phyloP scores from a whole-genome alignment of 2,113 vertebrate species.

The Thermophis baileyi region DNA sequence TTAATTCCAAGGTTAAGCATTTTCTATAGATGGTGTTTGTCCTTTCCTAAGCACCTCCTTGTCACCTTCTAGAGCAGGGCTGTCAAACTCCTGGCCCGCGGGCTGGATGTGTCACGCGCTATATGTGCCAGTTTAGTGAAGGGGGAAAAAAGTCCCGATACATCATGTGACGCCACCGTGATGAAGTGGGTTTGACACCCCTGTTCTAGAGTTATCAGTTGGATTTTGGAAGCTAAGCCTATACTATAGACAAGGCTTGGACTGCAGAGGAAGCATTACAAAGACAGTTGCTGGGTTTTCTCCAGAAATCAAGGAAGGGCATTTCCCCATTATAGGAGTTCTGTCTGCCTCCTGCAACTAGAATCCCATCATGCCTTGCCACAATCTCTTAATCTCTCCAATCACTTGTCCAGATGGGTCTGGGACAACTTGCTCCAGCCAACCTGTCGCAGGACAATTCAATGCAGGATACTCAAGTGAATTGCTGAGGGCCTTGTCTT shows the following conservation, averaged over 20 bases:
- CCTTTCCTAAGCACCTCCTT: not conserved
- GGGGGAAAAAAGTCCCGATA: too few relatives aligned
- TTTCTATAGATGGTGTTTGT: not conserved
- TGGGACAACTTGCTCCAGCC: not conserved
- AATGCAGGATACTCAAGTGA: not conserved
- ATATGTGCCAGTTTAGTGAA: too few relatives aligned
- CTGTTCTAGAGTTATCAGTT: not conserved
- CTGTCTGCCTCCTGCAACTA: not conserved
- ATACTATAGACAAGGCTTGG: not conserved
- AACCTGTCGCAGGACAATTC: not conserved
- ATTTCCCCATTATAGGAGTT: not conserved
- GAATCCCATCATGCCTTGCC: not conserved
- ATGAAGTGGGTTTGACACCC: too few relatives aligned
- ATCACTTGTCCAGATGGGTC: not conserved
- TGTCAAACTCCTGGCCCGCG: too few relatives aligned
- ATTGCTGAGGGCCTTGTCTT: too few relatives aligned
- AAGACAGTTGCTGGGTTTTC: not conserved
- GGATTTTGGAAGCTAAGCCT: not conserved
- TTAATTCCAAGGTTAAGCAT: not conserved
- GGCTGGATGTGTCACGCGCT: too few relatives aligned
- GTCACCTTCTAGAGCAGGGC: not conserved
- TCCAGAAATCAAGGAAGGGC: not conserved
- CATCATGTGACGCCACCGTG: too few relatives aligned
- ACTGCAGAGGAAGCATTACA: not conserved
- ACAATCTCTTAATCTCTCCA: not conserved